A percentile compares a stretch with the other conserved stretches of the same genome.
Evolutionary conservation across 2,888 invertebrate genomes (phyloP).

Genomic region (Diplazon laetatorius): DNA sequence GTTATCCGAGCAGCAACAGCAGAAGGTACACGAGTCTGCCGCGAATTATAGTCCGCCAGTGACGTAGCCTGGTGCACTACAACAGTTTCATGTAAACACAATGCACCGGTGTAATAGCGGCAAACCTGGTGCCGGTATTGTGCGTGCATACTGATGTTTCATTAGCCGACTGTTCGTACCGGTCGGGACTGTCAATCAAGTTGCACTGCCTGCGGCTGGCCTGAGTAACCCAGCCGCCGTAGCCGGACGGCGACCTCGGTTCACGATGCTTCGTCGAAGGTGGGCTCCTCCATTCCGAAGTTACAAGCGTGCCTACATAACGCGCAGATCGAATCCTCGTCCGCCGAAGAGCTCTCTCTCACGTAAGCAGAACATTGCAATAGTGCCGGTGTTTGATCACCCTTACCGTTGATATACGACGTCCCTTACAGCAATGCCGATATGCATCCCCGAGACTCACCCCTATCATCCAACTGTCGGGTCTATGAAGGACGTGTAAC

Average conservation of each 20-base stretch:
- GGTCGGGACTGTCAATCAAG: constrained; percentile 80
- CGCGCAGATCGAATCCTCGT: constrained; percentile 56
- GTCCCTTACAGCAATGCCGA: constrained; percentile 42
- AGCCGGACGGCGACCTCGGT: constrained; percentile 64
- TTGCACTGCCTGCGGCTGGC: constrained; percentile 74
- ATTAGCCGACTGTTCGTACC: constrained; percentile 79
- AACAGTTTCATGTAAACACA: constrained; percentile 63
- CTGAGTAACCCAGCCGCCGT: constrained; percentile 65
- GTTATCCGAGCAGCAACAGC: constrained; percentile 18
- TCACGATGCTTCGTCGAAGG: constrained; percentile 40
- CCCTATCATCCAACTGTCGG: constrained; percentile 24
- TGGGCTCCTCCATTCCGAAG: constrained; percentile 3
- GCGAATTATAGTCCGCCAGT: constrained; percentile 31
- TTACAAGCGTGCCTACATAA: constrained; percentile 29
- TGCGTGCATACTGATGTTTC: constrained; percentile 81
- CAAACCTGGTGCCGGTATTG: constrained; percentile 69
- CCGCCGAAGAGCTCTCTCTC: constrained; percentile 44
- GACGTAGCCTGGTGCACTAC: constrained; percentile 14
- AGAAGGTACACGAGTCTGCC: constrained; percentile 34
- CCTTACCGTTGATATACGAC: constrained; percentile 67
- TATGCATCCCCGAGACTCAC: constrained; percentile 35
- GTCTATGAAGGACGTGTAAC: constrained; percentile 26
- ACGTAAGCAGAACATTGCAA: constrained; percentile 72
- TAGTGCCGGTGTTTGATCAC: constrained; percentile 77
- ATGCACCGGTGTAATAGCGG: constrained; percentile 75